Evolutionary conservation across 2,113 vertebrate species (phyloP), one percentile per base, ranked within the genome.

Genomic region (Octodon degus): DNA sequence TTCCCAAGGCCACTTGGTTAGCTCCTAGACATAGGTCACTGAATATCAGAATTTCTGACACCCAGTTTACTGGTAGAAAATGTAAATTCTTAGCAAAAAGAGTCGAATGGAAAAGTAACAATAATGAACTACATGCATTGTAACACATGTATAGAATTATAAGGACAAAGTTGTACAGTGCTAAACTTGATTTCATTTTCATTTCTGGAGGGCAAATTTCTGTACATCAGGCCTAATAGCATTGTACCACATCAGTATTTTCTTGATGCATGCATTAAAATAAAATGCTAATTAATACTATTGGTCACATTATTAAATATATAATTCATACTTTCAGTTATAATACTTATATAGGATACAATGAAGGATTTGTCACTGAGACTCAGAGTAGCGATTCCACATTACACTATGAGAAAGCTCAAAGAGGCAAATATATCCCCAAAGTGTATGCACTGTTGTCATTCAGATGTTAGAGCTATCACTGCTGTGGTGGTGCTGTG

Each of bases 211-310:
- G n/a, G 76, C 60, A 90, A 24, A 37, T 11, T 67, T 96, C 79
- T 77, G 55, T 17, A 95, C 43, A 24, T 4, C 77, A 81, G 67
- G 77, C 77, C 92, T 43, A 90, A 95, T 77, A 80, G 27, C n/a
- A 96, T 95, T 97, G 79, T 55, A 83, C 2, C 67, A 87, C 65
- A 91, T 70, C 94, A 70, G n/a, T 95, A 94, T 94, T 82, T 97
- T 98, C 62, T 94, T 92, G 79, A 95, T 67, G 47, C 94, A 76
- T 86, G 91, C 96, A 97, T 98, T 98, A 98, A 98, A 98, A 91
- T 84, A 5, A 93, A 98, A 96, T 92, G 88, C 96, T 97, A 97
- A 98, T 98, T 98, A 97, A 98, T 97, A 97, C 50, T 87, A 86
- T 76, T 77, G 3, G 93, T 97, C 95, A 96, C 80, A 97, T 97